Evolutionary conservation across 2,888 invertebrate genomes (phyloP), one percentile per base, ranked within the genome.

Genomic region (Andrena bucephala): DNA sequence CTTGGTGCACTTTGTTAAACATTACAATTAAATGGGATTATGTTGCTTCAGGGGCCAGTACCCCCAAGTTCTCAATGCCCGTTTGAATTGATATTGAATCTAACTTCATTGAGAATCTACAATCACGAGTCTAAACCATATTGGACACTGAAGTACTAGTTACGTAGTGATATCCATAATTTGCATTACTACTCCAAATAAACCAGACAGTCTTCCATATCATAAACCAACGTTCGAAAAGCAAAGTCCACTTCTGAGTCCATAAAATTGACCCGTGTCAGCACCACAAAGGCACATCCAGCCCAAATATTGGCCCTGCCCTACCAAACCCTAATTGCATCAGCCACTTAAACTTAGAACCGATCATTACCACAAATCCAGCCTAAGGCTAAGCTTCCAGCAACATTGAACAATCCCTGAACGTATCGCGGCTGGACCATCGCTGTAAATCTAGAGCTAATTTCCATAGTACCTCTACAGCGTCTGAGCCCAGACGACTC

Each of bases 381-480:
- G 5, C n/a, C 29, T 16, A 50, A 50, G n/a, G 8, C 6, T 16
- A 31, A 27, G n/a, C 31, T 20, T 27, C n/a, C 42, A 36, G n/a
- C 8, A 50, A n/a, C 50, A 29, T 20, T 24, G 54, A 42, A 60
- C 70, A 52, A 67, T 65, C 54, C 42, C 20, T 29, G 70, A 42
- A 67, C 27, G 3, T 36, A 10, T 70, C 77, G 31, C 52, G 79
- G 24, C 63, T 76, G 65, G 78, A 76, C 68, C 57, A 57, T 33
- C 20, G 6, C 16, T n/a, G n/a, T 20, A 63, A 71, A 50, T 79
- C 54, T 20, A 27, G 20, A 50, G 2, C 31, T 79, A 68, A 79
- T 72, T 67, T 57, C 66, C 5, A 29, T 31, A n/a, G 66, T 67
- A 54, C 33, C 6, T 42, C 60, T 27, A 70, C n/a, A 50, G 24